phyloP scores from a whole-genome alignment of 1,140 invertebrate species.

The Caenorhabditis brenneri region DNA sequence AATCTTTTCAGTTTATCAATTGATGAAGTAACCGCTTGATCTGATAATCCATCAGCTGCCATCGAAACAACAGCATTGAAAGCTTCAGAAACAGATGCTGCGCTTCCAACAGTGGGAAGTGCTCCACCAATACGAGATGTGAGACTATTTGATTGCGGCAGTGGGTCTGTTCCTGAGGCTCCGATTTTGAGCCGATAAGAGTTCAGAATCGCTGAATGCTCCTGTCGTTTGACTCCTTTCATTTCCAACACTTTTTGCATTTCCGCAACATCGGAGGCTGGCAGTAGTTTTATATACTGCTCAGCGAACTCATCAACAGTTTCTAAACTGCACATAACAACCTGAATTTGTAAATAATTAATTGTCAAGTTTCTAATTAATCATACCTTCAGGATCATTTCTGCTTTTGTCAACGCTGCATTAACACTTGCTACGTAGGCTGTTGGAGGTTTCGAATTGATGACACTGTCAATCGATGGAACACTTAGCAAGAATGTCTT shows the following conservation, averaged over 20 bases:
- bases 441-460: constrained; percentile 68
- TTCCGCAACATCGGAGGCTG: constrained; percentile 86
- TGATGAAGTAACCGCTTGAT: constrained; percentile 50
- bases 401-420: constrained; percentile 95
- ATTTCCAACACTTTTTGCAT: constrained; percentile 96
- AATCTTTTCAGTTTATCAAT: constrained; percentile 62
- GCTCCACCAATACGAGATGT: constrained; percentile 26
- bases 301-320: constrained; percentile 81
- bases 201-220: constrained; percentile 62
- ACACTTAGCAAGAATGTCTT: constrained; percentile 94
- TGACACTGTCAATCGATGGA: constrained; percentile 85
- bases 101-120: constrained; percentile 9
- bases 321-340: constrained; percentile 90
- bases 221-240: constrained; percentile 77
- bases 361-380: too few species aligned
- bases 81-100: constrained; percentile 30
- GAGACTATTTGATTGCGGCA: constrained; percentile 49
- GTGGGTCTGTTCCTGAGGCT: constrained; percentile 1
- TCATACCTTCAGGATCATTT: constrained; percentile 98
- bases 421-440: constrained; percentile 85
- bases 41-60: constrained; percentile 66
- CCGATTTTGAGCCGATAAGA: constrained; percentile 56
- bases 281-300: constrained; percentile 87
- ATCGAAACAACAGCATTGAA: constrained; percentile 58
- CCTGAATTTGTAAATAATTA: too few species aligned